Conservation (phyloP, 2,797 vertebrate species). For the Microctenopoma stevenorrisi region DNA sequence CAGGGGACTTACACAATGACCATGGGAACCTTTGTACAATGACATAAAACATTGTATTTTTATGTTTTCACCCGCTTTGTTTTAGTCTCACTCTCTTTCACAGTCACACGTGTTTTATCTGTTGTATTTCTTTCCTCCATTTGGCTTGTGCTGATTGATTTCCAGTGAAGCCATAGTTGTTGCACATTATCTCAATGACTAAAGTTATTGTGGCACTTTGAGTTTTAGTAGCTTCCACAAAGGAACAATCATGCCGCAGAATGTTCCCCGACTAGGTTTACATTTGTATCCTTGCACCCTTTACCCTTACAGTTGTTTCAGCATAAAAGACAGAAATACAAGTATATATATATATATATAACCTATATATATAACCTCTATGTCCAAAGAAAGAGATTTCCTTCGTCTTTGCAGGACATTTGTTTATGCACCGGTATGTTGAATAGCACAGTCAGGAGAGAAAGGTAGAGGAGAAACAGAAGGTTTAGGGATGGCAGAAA, state of each 20-base stretch:
- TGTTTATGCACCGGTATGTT: slow-evolving; percentile 53
- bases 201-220: slow-evolving; percentile 44
- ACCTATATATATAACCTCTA: too few relatives aligned
- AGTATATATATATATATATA: too few relatives aligned
- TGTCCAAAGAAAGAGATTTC: slow-evolving; percentile 45
- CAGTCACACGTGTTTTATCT: slow-evolving; percentile 2
- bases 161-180: slow-evolving; percentile 43
- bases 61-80: neutral
- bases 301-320: neutral
- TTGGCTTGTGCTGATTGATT: slow-evolving; percentile 50
- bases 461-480: slow-evolving; percentile 30
- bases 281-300: slow-evolving; percentile 34
- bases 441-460: slow-evolving; percentile 28
- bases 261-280: slow-evolving; percentile 32
- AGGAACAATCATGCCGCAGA: slow-evolving; percentile 40
- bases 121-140: slow-evolving; percentile 16
- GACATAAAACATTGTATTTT: slow-evolving; percentile 2
- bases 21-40: neutral
- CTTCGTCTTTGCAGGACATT: slow-evolving; percentile 49
- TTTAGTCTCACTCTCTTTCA: neutral
- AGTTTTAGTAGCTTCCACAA: slow-evolving; percentile 48
- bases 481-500: slow-evolving; percentile 44
- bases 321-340: neutral
- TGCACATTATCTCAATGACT: slow-evolving; percentile 51
- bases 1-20: slow-evolving; percentile 1